Base-by-base conservation (phyloP, 2,888 invertebrate species). In the Cantharis flavilabris region DNA sequence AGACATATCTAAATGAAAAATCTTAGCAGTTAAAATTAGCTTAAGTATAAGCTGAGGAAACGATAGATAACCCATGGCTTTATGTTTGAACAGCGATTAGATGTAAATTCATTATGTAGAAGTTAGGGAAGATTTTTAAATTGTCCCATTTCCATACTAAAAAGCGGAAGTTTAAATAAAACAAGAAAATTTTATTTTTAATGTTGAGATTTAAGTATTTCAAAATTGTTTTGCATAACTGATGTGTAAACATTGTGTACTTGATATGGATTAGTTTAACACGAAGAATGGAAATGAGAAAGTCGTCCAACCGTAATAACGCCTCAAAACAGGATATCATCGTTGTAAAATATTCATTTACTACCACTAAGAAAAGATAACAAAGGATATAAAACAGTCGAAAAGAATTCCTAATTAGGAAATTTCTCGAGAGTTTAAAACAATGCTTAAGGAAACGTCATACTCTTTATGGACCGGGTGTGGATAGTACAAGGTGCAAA, bases 1-100 rank as follows among this genome's bases (percentile, higher is more conserved):
- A 75, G 77, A 80, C 81, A 70, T 81, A 83, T 82, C 83, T 83
- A 81, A 81, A 81, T 83, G 81, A 82, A 82, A 83, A 83, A 83
- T 83, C 83, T 83, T 78, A 80, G 77, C 79, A 77, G 75, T 81
- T 78, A 71, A 71, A 75, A 77, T 76, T 77, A 76, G 69, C 73
- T 70, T 30, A 70, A 70, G 73, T 69, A 71, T 76, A 79, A 78
- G 73, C 76, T 77, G 74, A 73, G 70, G 72, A 71, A 65, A 70
- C 73, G 72, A 78, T 76, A 76, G 81, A 81, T 80, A 80, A 81
- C 77, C 77, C 80, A 79, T 79, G 79, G 75, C 80, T 80, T 80
- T 80, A 76, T 80, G 79, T 80, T 81, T 81, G 77, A 80, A 79
- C 72, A 80, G 75, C 79, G 79, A 81, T 80, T 79, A 73, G 72